Conservation (phyloP, 1,140 invertebrate species). For the Stratiolaelaps scimitus region DNA sequence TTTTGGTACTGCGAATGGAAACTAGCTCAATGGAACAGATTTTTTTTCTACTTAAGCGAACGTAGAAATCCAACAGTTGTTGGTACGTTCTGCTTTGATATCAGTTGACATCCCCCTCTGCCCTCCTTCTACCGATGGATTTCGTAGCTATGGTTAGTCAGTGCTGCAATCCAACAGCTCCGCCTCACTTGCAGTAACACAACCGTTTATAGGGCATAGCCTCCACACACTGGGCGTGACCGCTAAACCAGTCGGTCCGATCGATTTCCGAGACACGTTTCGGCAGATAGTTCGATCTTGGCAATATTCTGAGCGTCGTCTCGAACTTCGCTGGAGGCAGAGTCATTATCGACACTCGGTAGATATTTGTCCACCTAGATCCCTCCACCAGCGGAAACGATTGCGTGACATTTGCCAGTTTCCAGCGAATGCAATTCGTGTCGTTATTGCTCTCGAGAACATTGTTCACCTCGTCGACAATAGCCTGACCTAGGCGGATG, state of each 20-base stretch:
- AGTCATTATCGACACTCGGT: neutral
- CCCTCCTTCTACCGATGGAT: too few relatives aligned
- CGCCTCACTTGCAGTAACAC: too few relatives aligned
- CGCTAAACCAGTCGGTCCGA: neutral
- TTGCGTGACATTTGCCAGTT: neutral
- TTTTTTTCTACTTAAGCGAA: too few relatives aligned
- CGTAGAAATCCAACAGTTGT: too few relatives aligned
- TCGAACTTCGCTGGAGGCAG: neutral
- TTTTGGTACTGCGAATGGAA: too few relatives aligned
- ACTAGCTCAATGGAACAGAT: too few relatives aligned
- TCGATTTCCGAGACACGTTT: neutral
- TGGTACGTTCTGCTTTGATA: too few relatives aligned
- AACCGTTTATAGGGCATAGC: neutral
- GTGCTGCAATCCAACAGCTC: too few relatives aligned
- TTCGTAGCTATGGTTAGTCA: too few relatives aligned
- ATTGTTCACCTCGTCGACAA: neutral
- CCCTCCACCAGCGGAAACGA: neutral
- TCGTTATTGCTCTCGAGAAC: neutral
- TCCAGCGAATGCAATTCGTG: slow-evolving; percentile 9
- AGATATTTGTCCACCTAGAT: neutral
- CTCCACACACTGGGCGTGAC: neutral
- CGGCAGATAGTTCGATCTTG: neutral
- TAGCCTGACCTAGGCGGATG: neutral
- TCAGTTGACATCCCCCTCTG: too few relatives aligned
- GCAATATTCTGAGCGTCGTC: neutral